Evolutionary conservation across 2,888 invertebrate genomes (phyloP), one percentile per base, ranked within the genome.

Genomic region (Eudemis profundana): DNA sequence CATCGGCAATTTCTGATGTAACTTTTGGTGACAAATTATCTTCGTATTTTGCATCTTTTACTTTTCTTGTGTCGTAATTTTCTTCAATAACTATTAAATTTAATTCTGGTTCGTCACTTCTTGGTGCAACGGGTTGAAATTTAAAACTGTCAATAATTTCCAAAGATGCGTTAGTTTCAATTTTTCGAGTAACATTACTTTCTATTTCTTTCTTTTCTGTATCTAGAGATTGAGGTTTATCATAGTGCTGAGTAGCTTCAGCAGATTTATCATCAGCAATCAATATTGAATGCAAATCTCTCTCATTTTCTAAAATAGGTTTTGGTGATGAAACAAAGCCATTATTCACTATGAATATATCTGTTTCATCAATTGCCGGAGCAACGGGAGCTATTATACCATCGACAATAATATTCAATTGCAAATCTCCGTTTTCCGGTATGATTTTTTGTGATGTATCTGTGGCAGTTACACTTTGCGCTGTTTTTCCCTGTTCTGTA

Each of bases 1-100:
- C 27, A 14, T 29, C 27, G 29, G 27, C 5, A 17, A 17, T 27
- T 12, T n/a, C 15, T n/a, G 42, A 27, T 29, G 2, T 4, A 27
- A 27, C 27, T 15, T 50, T 17, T 19, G 33, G 10, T 15, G 7
- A 7, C 4, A 12, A 12, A 7, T n/a, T 14, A 10, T 57, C 5
- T n/a, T 44, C 19, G 44, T 57, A 33, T 44, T 19, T 29, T n/a
- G n/a, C 10, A 44, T 44, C 7, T 1, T 47, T 44, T 19, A 21
- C 3, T 33, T 8, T 33, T 33, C 8, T 33, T 33, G 1, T 33
- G 8, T 33, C 3, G 8, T 33, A 10, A 2, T 33, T 33, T 8
- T 33, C 10, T 33, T n/a, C n/a, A n/a, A 10, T 33, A 33, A 33
- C 33, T 33, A 10, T 8, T 33, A 33, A n/a, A n/a, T 8, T 10